Evolutionary conservation across 2,888 invertebrate genomes (phyloP), one percentile per base, ranked within the genome.

Genomic region (Melanophora roralis): DNA sequence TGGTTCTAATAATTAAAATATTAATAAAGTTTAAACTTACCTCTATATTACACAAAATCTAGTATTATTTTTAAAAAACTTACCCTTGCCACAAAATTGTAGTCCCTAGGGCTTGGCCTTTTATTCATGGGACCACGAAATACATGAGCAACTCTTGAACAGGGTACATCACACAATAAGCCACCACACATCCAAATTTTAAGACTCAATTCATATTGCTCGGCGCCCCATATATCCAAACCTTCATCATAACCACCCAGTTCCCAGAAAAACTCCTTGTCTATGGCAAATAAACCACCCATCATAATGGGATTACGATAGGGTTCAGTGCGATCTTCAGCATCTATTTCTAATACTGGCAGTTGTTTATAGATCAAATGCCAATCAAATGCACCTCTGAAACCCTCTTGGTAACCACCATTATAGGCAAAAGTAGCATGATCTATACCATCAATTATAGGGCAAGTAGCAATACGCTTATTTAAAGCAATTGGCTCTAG

Each of bases 131-230:
- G 83, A 1, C 95, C 96, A 71, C 96, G 91, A 87, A 96, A 96
- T 84, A 96, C 94, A 87, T 98, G 97, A 0, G 97, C 98, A n/a
- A 98, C 95, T 83, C 97, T 92, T 0, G 97, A 96, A 86, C 98
- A 98, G 1, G 98, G 97, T 2, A 96, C 95, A 91, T 98, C 97
- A 76, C 95, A 91, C 95, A 98, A 94, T 82, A 93, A 92, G 0
- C 98, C 98, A 19, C 97, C 97, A 88, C 97, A 98, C 90, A 97
- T 97, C 98, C 98, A 98, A 67, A 98, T 94, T 92, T 98, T 98
- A 87, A 98, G 98, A 78, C 97, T 97, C 9, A 98, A 91, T 87
- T 98, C 98, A 86, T 98, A 98, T 88, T 98, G 98, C 88, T 98
- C 98, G 0, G 98, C 98, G 27, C 98, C 98, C 98, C 98, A 98